phyloP scores from a whole-genome alignment of 2,113 vertebrate genomes.

The Saccopteryx leptura region DNA sequence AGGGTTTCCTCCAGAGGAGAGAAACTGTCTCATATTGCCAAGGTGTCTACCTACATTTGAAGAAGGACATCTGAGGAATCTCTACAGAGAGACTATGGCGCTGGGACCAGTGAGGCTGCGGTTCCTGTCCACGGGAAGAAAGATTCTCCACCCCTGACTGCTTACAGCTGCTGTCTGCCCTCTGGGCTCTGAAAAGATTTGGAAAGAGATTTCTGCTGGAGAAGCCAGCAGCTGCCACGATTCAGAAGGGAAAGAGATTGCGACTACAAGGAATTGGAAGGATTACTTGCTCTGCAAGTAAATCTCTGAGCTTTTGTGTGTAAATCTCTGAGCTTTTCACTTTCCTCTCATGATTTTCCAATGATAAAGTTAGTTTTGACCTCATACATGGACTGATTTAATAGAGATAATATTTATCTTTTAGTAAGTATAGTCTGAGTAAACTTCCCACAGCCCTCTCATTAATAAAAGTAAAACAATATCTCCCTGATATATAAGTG shows the following conservation, averaged over 20 bases:
- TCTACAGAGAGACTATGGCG: not conserved
- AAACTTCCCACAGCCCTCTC: not conserved
- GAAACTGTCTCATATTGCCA: not conserved
- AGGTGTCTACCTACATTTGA: not conserved
- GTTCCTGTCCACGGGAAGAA: not conserved
- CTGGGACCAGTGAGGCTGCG: not conserved
- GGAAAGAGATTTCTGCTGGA: not conserved
- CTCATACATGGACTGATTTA: slow-evolving; percentile 44
- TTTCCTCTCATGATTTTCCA: slow-evolving; percentile 40
- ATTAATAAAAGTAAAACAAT: slow-evolving; percentile 49
- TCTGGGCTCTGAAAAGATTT: not conserved
- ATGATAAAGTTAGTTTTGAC: slow-evolving; percentile 33
- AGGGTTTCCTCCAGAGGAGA: not conserved
- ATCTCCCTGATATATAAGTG: not conserved
- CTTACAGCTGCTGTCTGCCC: not conserved
- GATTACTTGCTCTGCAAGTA: not conserved
- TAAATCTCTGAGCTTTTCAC: not conserved
- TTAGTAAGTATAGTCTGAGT: slow-evolving; percentile 16
- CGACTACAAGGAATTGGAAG: not conserved
- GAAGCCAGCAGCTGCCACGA: not conserved
- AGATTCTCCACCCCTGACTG: not conserved
- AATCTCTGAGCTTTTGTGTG: not conserved
- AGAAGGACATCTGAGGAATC: not conserved
- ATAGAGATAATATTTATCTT: slow-evolving; percentile 32
- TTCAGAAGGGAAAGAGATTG: not conserved